Evolutionary conservation across 2,113 vertebrate genomes (phyloP), one percentile per base, ranked within the genome.

Genomic region (Haemorhous mexicanus): DNA sequence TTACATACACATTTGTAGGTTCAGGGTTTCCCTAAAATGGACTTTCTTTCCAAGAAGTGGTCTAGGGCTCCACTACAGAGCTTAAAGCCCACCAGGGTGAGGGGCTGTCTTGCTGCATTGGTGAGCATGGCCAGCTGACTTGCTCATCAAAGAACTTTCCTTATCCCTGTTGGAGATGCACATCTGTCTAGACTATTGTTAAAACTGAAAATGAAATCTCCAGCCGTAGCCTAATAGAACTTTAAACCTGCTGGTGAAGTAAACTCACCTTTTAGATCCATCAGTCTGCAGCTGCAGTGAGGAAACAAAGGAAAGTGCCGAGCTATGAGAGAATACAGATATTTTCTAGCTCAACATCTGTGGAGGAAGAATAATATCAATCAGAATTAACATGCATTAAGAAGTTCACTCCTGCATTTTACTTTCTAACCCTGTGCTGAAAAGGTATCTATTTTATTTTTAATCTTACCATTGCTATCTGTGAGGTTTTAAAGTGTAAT

Each of bases 121-220:
- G 91, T 17, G n/a, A 84, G 43, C 35, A 7, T 5, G 69, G 30
- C 66, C 89, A 89, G 87, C 95, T 95, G 94, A 95, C 84, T 94
- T 94, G 90, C 94, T 95, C 88, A 94, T 97, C 89, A 97, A 92
- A 95, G 94, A 96, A 89, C 78, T 95, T 94, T 75, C 89, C 67
- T 84, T 93, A 90, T 30, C 75, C 68, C 50, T 55, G 8, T 72
- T 91, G 93, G 88, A 96, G 96, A 68, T 94, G 73, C 94, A 94
- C 80, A 64, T 52, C 32, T 93, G 90, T 95, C 95, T 94, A 91
- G 96, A 93, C 94, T 92, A 7, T 78, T 70, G 94, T 94, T 82
- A 76, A 84, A 92, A 88, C 92, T 14, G 68, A 93, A 91, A 95
- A 93, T 96, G 89, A 85, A 95, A 93, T 91, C 89, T 97, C 85